Percentiles rank a stretch among this genome's conserved stretches.
Evolutionary conservation across 2,888 invertebrate genomes (phyloP).

Genomic region (Athalia rosae): DNA sequence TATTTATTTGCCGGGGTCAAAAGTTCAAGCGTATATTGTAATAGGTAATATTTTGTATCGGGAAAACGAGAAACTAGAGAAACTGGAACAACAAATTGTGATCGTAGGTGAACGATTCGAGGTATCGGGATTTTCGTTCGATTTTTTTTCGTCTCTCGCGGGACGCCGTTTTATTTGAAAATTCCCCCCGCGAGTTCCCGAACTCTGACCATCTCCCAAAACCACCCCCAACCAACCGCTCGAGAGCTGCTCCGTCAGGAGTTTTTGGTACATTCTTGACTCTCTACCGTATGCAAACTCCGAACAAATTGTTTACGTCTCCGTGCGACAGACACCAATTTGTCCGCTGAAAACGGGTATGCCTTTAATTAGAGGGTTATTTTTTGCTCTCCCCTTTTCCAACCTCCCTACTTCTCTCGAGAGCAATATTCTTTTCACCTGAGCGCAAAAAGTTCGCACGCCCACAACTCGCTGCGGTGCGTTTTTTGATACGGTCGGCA

Average conservation of each 20-base stretch:
- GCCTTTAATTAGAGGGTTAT: too few species aligned
- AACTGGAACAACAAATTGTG: too few species aligned
- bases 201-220: not conserved
- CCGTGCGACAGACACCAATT: not conserved
- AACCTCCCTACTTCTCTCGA: too few species aligned
- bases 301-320: not conserved
- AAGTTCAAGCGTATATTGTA: not conserved
- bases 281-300: not conserved
- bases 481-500: too few species aligned
- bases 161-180: not conserved
- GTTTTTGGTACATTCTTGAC: not conserved
- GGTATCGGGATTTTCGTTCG: not conserved
- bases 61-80: too few species aligned
- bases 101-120: too few species aligned
- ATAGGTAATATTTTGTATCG: too few species aligned
- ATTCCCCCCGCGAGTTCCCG: not conserved
- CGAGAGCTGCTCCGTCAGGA: not conserved
- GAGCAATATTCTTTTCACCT: too few species aligned
- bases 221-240: not conserved
- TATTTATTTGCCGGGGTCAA: slow-evolving; percentile 18
- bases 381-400: too few species aligned
- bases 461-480: too few species aligned
- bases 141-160: not conserved
- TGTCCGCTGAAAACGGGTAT: not conserved
- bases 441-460: too few species aligned